These are phyloP conservation scores for Oreotrochilus melanogaster DNA, from an alignment of 2,113 vertebrate species.

Conservation along the genomic window DNA sequence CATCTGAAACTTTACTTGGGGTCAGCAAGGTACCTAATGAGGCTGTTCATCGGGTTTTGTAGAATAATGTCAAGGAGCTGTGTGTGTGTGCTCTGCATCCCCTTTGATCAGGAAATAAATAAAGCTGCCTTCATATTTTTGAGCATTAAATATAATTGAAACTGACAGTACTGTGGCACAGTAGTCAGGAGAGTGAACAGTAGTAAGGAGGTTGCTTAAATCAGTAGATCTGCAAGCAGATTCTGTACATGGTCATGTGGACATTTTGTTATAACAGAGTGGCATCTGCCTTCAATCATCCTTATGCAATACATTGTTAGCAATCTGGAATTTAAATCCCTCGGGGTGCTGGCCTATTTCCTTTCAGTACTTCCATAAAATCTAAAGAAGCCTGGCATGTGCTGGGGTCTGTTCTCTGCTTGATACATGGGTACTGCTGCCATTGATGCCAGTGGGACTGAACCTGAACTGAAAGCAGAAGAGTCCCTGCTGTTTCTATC, in stretches of 20 bases:
- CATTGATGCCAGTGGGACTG: neutral
- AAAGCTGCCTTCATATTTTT: neutral
- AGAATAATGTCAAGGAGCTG: neutral
- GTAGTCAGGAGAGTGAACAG: neutral
- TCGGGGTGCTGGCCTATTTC: neutral
- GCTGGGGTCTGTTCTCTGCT: neutral
- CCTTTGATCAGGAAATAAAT: neutral
- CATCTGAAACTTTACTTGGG: neutral
- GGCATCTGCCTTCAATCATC: neutral
- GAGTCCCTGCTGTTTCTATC: neutral
- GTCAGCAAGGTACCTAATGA: neutral
- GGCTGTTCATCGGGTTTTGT: neutral
- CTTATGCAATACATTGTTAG: neutral
- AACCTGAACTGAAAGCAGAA: neutral
- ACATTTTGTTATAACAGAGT: neutral
- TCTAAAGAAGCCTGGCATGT: neutral
- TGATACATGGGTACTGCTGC: neutral
- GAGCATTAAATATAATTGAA: neutral
- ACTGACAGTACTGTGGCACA: neutral
- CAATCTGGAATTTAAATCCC: neutral
- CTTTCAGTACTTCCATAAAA: neutral
- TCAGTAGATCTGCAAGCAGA: neutral
- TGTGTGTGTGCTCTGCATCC: neutral
- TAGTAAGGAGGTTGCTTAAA: neutral
- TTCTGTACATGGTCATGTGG: neutral